Evolutionary conservation across 2,888 invertebrate species (phyloP).

Genomic region (Mythimna lalbum): DNA sequence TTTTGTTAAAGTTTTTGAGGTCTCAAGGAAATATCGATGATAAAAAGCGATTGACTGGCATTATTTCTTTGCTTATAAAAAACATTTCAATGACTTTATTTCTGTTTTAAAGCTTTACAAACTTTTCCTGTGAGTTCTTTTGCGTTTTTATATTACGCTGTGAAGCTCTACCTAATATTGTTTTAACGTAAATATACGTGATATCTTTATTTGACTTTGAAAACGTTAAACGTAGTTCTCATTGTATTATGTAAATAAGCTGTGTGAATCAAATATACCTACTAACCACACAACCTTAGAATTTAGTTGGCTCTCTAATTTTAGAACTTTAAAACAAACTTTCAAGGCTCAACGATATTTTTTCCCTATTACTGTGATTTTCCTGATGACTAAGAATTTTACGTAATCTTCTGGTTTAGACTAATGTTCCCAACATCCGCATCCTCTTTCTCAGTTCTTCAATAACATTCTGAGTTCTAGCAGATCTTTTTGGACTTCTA

Average conservation of each 20-base stretch:
- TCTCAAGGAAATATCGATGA: slow-evolving; percentile 60
- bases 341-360: not conserved
- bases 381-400: no score
- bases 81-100: slow-evolving; percentile 22
- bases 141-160: not conserved
- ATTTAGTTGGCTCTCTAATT: not conserved
- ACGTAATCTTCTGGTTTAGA: no score
- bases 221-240: not conserved
- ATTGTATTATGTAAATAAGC: slow-evolving; percentile 19
- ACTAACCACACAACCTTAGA: not conserved
- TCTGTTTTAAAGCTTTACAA: slow-evolving; percentile 18
- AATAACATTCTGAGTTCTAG: no score
- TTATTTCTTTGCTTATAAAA: slow-evolving; percentile 31
- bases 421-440: no score
- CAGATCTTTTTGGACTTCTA: no score
- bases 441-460: no score
- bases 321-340: not conserved
- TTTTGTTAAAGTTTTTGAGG: slow-evolving; percentile 66
- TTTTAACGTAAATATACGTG: slow-evolving; percentile 8
- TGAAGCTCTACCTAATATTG: slow-evolving; percentile 7
- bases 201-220: slow-evolving; percentile 4
- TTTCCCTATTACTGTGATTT: no score
- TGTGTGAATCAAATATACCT: slow-evolving; percentile 8
- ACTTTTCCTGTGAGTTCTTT: slow-evolving; percentile 17
- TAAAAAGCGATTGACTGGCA: slow-evolving; percentile 46